Evolutionary conservation across 2,797 vertebrate species (phyloP), one percentile per base, ranked within the genome.

Genomic region (Carcharodon carcharias): DNA sequence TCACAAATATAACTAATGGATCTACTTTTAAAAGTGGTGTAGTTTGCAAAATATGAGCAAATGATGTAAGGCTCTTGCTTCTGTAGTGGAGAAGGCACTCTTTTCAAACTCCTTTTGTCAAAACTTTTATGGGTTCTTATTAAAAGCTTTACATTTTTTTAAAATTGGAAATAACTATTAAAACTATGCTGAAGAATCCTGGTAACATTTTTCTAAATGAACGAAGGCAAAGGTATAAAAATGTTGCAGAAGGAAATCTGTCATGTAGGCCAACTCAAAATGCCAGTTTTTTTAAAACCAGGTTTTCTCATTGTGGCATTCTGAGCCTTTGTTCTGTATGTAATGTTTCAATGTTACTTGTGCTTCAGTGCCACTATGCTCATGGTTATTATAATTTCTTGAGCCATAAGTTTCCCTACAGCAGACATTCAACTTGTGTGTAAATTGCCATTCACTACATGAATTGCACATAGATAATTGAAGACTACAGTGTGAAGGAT

Each of bases 401-500:
- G 69, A 95, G 45, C 93, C 69, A 69, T 73, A 54, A 58, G 6
- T 95, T 77, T 35, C 50, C 69, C 94, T 31, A 95, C 54, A 18
- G n/a, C n/a, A 73, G 67, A 54, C 31, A 7, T 95, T 95, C 94
- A 95, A 73, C 28, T 35, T 92, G 61, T 73, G 23, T 69, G 14
- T 77, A 95, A 95, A 95, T 73, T 95, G 69, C 50, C 54, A 95
- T 56, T 95, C 94, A 95, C 50, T 35, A 95, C 94, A 77, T 95
- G 50, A 95, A 95, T 71, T 58, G 69, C 69, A 95, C 73, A 95
- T 77, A 35, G 67, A 31, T 77, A 95, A 95, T 91, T 95, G 69
- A 95, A 73, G 94, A 56, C 69, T 71, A 95, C 21, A 40, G 35
- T 11, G 35, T 95, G 69, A 77, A 95, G 94, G 50, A 95, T 95